Evolutionary conservation across 2,888 invertebrate species (phyloP).

Genomic region (Dusona sp.): DNA sequence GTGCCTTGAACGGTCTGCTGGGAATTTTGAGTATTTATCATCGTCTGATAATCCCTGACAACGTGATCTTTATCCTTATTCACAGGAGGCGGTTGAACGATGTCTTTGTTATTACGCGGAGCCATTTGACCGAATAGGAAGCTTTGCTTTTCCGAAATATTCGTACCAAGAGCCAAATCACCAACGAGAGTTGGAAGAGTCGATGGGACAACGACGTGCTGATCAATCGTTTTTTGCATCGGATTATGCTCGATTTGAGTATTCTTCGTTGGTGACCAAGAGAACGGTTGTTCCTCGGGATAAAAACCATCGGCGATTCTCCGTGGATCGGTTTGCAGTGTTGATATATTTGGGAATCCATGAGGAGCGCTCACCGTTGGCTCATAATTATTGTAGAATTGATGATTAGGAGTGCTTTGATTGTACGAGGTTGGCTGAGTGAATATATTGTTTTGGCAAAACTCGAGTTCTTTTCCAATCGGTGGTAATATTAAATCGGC

Average conservation of each 20-base stretch:
- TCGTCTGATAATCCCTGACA: conserved; percentile 79
- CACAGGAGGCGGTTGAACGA: conserved; percentile 40
- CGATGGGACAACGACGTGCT: conserved; percentile 84
- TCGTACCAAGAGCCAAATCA: conserved; percentile 86
- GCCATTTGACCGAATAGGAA: conserved; percentile 80
- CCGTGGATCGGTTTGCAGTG: conserved; percentile 80
- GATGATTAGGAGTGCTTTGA: conserved; percentile 79
- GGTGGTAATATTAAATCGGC: conserved; percentile 85
- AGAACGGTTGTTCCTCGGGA: conserved; percentile 85
- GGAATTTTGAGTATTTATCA: conserved; percentile 82
- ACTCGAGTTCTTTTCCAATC: conserved; percentile 84
- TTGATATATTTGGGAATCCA: conserved; percentile 81
- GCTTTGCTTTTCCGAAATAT: conserved; percentile 81
- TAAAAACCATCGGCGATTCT: conserved; percentile 79
- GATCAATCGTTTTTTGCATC: conserved; percentile 79
- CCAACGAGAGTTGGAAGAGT: conserved; percentile 88
- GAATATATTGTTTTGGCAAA: conserved; percentile 83
- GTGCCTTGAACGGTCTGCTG: conserved; percentile 82
- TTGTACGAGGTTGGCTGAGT: conserved; percentile 81
- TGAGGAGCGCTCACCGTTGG: conserved; percentile 75
- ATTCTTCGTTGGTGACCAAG: conserved; percentile 87
- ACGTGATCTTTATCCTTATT: conserved; percentile 79
- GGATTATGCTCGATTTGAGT: conserved; percentile 81
- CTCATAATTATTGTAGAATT: conserved; percentile 84
- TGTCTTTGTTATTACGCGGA: conserved; percentile 70